Evolutionary conservation across 53 echinoderm and acorn worm genomes (phyloP), one percentile per base, ranked within the genome.

Genomic region (Pentamera pediparva): DNA sequence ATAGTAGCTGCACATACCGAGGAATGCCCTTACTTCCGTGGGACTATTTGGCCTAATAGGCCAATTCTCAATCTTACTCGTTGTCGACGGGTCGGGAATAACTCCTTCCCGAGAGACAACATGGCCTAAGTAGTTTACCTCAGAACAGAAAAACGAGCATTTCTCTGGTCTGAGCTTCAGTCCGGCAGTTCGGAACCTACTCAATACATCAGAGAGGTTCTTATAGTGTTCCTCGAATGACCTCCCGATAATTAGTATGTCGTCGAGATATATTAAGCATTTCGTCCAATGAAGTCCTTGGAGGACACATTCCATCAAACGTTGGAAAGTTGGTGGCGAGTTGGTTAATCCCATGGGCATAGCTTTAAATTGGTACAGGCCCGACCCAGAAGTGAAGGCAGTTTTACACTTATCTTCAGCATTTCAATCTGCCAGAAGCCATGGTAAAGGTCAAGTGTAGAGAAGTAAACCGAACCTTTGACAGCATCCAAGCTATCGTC

Each of bases 171-270:
- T 39, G 4, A 67, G 21, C 50, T 71, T 49, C 5, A 71, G 72
- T 12, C 51, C 51, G 6, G 51, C 72, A 2, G 8, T 11, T 49
- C 21, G 29, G 27, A 50, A 50, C 7, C 48, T 22, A 2, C 5
- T 30, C 26, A 71, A 71, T 4, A 90, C 86, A 38, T 82, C 76
- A 39, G 37, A 38, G 13, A 90, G 61, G 35, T 89, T 85, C 1
- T 18, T 22, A 17, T 79, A 45, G 38, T 90, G 78, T 2, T 83
- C 74, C 5, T 39, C 30, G 25, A 91, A 90, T 2, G 62, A 37
- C n/a, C 28, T 51, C 27, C 55, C 54, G 54, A 52, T 20, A 25
- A 52, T 39, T 53, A 56, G 26, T 5, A 73, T 25, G 32, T 73
- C 74, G 35, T 73, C 74, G 8, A 73, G 15, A 33, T 73, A 73